A percentile compares a stretch with the other conserved stretches of the same genome.
These are phyloP conservation scores for Canis aureus DNA, from an alignment of 2,113 vertebrate genomes.

Conservation along the genomic window DNA sequence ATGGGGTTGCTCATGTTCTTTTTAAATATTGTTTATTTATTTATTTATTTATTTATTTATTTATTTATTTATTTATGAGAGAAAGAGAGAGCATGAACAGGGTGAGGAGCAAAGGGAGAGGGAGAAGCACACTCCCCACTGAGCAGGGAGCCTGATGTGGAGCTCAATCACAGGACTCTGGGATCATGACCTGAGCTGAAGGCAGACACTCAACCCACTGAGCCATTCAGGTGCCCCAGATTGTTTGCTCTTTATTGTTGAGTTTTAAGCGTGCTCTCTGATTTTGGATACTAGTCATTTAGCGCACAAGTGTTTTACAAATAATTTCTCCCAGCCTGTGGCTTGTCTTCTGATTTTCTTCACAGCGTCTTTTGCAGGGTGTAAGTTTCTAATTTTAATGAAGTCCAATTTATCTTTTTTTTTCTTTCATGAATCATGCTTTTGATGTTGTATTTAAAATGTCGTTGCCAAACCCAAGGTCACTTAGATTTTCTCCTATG, in stretches of 20 bases:
- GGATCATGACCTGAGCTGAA: no score
- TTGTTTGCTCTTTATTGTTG: not conserved
- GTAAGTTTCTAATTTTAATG: conserved; percentile 24
- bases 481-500: not conserved
- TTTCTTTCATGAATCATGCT: not conserved
- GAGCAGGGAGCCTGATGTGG: no score
- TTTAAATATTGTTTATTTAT: no score
- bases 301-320: not conserved
- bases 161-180: no score
- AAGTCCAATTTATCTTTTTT: not conserved
- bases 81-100: no score
- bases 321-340: not conserved
- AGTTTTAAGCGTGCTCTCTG: not conserved
- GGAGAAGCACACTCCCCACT: no score
- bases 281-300: not conserved
- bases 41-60: no score
- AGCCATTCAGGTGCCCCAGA: no score
- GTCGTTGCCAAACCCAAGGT: not conserved
- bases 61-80: no score
- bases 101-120: no score
- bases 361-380: not conserved
- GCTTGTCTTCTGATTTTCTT: not conserved
- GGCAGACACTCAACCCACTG: no score
- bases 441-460: not conserved
- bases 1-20: no score